Percentiles rank a stretch among this genome's conserved stretches.
Evolutionary conservation across 30 jellyfish, hydroid and myxozoan genomes (phyloP).

Genomic region (Rhopilema esculentum): DNA sequence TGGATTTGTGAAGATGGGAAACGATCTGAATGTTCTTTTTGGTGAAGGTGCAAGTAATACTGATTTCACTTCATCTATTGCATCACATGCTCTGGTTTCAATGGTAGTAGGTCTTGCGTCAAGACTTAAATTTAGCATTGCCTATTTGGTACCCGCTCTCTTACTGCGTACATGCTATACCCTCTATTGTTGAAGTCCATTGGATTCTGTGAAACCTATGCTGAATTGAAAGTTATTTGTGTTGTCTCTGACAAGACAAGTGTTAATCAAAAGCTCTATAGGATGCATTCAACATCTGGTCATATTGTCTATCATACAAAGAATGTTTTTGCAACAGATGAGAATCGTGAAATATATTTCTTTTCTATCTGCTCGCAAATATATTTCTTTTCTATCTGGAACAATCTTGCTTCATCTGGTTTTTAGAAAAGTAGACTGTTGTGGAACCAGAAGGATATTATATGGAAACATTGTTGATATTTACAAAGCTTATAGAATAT

Average conservation of each 20-base stretch:
- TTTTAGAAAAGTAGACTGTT: conserved; percentile 37
- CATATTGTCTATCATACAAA: not conserved
- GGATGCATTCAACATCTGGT: conserved; percentile 40
- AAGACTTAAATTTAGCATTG: conserved; percentile 44
- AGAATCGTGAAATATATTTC: conserved; percentile 24
- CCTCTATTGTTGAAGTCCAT: conserved; percentile 49
- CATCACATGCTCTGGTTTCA: conserved; percentile 54
- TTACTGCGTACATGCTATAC: conserved; percentile 31
- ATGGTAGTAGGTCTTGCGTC: conserved; percentile 61
- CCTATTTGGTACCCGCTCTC: conserved; percentile 60
- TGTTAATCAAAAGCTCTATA: conserved; percentile 47
- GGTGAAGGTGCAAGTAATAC: conserved; percentile 17
- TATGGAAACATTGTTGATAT: conserved; percentile 48
- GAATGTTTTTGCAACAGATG: conserved; percentile 35
- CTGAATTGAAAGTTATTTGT: conserved; percentile 44
- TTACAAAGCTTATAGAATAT: conserved; percentile 34
- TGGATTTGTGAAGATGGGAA: conserved; percentile 28
- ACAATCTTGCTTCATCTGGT: conserved; percentile 44
- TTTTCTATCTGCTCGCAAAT: conserved; percentile 44
- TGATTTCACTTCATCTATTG: conserved; percentile 37
- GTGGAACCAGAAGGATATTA: conserved; percentile 33
- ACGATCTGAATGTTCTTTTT: not conserved
- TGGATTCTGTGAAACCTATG: conserved; percentile 55
- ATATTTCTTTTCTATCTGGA: conserved; percentile 2
- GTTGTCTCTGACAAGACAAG: conserved; percentile 61